These are phyloP conservation scores for Elmis aenea DNA, from an alignment of 2,888 invertebrate genomes.

Conservation along the genomic window DNA sequence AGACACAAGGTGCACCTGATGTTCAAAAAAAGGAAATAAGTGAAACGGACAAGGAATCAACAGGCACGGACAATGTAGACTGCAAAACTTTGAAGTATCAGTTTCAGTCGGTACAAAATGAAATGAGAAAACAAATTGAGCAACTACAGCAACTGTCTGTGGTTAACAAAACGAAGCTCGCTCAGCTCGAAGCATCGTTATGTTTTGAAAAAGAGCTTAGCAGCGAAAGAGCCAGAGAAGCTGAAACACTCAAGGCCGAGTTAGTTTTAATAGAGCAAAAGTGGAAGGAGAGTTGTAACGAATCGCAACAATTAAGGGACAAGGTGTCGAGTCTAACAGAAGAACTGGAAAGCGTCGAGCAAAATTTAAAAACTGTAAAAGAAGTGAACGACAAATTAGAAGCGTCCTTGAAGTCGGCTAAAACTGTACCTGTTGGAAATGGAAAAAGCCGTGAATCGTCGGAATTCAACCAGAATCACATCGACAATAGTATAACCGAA, in stretches of 20 bases:
- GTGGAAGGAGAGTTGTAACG: constrained; percentile 23
- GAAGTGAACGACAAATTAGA: constrained; percentile 24
- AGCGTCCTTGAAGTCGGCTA: no score
- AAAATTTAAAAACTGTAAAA: no score
- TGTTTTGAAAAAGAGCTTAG: constrained; percentile 33
- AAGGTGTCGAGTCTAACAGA: constrained; percentile 12
- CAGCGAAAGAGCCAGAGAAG: constrained; percentile 29
- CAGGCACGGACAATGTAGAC: constrained; percentile 28
- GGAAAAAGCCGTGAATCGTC: constrained; percentile 1
- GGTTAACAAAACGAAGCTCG: constrained; percentile 35
- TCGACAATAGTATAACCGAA: constrained; percentile 38
- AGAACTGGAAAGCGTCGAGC: constrained; percentile 16
- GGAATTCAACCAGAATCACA: constrained; percentile 36
- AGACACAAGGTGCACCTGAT: neutral
- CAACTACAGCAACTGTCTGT: constrained; percentile 34
- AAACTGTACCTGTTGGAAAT: no score
- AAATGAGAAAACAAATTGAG: constrained; percentile 40
- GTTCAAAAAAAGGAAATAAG: neutral
- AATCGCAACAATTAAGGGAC: constrained; percentile 16
- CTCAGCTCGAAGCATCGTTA: constrained; percentile 32
- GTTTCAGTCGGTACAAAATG: constrained; percentile 41
- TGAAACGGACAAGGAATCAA: neutral
- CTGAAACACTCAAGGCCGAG: constrained; percentile 35
- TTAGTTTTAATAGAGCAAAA: constrained; percentile 41
- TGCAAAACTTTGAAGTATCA: constrained; percentile 45